These are phyloP conservation scores for Geophilus truncorum DNA, from an alignment of 2,888 invertebrate species.

Conservation along the genomic window DNA sequence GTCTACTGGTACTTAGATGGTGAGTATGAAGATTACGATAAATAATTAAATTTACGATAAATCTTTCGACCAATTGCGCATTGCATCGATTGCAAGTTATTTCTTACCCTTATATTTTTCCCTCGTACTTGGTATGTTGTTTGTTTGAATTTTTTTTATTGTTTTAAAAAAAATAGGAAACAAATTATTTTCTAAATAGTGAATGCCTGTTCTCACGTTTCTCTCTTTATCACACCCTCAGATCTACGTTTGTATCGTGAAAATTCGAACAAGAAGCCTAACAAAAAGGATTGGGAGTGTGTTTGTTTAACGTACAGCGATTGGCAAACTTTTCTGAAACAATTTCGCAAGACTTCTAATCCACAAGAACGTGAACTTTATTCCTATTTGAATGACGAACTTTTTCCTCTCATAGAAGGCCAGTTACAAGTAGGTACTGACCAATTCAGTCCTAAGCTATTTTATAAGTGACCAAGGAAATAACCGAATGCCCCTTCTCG, in stretches of 20 bases:
- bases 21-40: conserved; percentile 37
- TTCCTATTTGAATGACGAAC: conserved; percentile 42
- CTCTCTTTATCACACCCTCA: conserved; percentile 33
- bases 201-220: neutral
- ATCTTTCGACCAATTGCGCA: no score
- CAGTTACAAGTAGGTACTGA: conserved; percentile 41
- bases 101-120: neutral
- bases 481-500: neutral
- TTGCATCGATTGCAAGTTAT: neutral
- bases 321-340: conserved; percentile 42
- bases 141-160: neutral
- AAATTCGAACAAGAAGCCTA: conserved; percentile 41
- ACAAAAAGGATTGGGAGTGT: conserved; percentile 43
- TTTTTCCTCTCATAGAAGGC: conserved; percentile 42
- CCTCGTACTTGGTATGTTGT: neutral
- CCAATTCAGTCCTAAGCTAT: conserved; percentile 30
- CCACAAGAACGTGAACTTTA: conserved; percentile 42
- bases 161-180: neutral
- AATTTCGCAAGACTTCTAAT: conserved; percentile 42
- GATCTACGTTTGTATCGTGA: conserved; percentile 43
- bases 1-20: conserved; percentile 44
- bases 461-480: neutral
- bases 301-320: conserved; percentile 42
- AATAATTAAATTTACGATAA: no score
- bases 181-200: neutral